A percentile compares a stretch with the other conserved stretches of the same genome.
phyloP scores from a whole-genome alignment of 2,113 vertebrate genomes.

The Rhinogobius similis region DNA sequence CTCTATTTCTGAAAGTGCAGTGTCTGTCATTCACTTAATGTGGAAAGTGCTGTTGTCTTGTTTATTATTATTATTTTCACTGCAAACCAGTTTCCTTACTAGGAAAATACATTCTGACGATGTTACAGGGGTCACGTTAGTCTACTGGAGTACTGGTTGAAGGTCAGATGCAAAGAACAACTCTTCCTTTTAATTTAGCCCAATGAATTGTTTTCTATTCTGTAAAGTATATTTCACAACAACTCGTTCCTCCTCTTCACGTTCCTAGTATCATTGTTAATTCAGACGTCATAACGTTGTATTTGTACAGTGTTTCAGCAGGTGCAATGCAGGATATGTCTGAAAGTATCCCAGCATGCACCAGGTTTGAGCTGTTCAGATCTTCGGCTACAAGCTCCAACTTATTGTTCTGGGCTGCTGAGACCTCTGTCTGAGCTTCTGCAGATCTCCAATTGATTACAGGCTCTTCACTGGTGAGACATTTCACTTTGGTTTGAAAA shows the following conservation, averaged over 20 bases:
- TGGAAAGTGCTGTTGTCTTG: too few relatives aligned
- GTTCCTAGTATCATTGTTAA: constrained; percentile 2
- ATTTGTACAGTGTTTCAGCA: constrained; percentile 15
- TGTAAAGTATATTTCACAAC: too few relatives aligned
- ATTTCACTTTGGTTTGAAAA: constrained; percentile 29
- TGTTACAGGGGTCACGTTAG: too few relatives aligned
- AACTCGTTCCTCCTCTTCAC: background rate
- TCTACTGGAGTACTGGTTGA: too few relatives aligned
- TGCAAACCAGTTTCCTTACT: too few relatives aligned
- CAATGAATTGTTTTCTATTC: too few relatives aligned
- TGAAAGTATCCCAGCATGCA: constrained; percentile 21
- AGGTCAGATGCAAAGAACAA: too few relatives aligned
- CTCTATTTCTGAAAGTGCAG: too few relatives aligned
- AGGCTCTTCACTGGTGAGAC: constrained; percentile 31
- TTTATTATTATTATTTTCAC: too few relatives aligned
- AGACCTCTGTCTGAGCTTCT: constrained; percentile 41
- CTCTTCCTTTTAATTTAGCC: too few relatives aligned
- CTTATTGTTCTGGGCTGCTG: constrained; percentile 61
- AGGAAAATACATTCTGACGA: too few relatives aligned
- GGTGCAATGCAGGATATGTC: background rate
- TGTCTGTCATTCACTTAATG: too few relatives aligned
- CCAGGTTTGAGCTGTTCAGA: constrained; percentile 1
- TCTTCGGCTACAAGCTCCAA: constrained; percentile 21
- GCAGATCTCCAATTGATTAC: constrained; percentile 49
- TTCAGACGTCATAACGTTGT: background rate